Conservation (phyloP, 2,888 invertebrate species). For the Prostheceraeus crozeri region DNA sequence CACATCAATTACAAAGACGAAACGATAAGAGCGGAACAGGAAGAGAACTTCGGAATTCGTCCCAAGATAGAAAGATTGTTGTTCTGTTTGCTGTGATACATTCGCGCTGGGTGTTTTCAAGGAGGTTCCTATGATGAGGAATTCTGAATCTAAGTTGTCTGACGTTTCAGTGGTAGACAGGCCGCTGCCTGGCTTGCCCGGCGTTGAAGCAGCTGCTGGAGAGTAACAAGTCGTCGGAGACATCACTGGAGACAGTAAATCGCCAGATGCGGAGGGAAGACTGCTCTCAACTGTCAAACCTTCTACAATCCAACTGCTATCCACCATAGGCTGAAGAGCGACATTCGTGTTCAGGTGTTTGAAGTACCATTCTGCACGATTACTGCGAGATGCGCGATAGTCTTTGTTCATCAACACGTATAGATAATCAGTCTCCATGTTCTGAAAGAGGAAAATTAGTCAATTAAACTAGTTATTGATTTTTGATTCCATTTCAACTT, state of each 20-base stretch:
- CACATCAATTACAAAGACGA: conserved; percentile 27
- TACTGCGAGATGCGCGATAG: conserved; percentile 67
- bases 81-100: background rate
- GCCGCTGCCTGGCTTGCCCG: no score
- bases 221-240: no score
- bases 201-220: no score
- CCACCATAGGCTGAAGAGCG: conserved; percentile 57
- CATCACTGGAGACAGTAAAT: no score
- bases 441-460: no score
- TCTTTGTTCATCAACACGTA: conserved; percentile 66
- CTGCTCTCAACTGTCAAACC: conserved; percentile 29
- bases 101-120: background rate
- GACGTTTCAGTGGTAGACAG: no score
- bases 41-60: background rate
- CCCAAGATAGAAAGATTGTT: background rate
- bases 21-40: background rate
- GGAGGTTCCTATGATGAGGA: background rate
- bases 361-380: conserved; percentile 69
- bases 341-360: conserved; percentile 64
- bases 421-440: no score
- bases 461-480: no score
- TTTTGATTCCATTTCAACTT: no score
- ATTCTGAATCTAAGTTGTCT: no score
- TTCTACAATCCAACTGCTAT: conserved; percentile 45
- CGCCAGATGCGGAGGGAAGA: background rate